Evolutionary conservation across 2,797 vertebrate species (phyloP).

Genomic region (Neoniphon sammara): DNA sequence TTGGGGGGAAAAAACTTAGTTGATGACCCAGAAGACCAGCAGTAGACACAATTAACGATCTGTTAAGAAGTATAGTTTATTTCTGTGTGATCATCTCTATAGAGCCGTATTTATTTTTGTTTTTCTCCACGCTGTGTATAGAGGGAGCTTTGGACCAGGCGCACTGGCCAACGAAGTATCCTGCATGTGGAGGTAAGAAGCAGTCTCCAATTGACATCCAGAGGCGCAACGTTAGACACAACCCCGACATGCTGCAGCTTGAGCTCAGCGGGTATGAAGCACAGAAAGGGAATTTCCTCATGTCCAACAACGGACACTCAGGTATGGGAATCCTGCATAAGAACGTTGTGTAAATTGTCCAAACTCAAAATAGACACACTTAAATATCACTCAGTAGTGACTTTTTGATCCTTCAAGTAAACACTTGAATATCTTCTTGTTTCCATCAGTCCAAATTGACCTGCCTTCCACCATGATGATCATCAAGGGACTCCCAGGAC

Average conservation of each 20-base stretch:
- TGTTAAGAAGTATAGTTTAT: no score
- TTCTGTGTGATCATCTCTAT: no score
- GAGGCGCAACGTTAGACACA: slow-evolving; percentile 80
- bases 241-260: slow-evolving; percentile 78
- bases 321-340: slow-evolving; percentile 75
- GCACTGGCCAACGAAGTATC: slow-evolving; percentile 86
- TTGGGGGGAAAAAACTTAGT: no score
- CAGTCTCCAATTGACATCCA: slow-evolving; percentile 93
- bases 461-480: slow-evolving; percentile 87
- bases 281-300: slow-evolving; percentile 75
- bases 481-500: slow-evolving; percentile 77
- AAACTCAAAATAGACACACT: neutral
- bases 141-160: slow-evolving; percentile 86
- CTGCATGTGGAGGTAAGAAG: slow-evolving; percentile 80
- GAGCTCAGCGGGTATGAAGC: slow-evolving; percentile 83
- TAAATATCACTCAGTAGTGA: neutral
- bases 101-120: neutral
- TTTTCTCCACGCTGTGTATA: slow-evolving; percentile 41
- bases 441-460: slow-evolving; percentile 86
- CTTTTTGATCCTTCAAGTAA: no score
- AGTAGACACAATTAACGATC: no score
- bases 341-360: neutral
- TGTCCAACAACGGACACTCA: slow-evolving; percentile 92
- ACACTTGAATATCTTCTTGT: slow-evolving; percentile 16
- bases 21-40: no score